Base-by-base conservation (phyloP, 2,113 vertebrate species). In the Rhagologus leucostigma region DNA sequence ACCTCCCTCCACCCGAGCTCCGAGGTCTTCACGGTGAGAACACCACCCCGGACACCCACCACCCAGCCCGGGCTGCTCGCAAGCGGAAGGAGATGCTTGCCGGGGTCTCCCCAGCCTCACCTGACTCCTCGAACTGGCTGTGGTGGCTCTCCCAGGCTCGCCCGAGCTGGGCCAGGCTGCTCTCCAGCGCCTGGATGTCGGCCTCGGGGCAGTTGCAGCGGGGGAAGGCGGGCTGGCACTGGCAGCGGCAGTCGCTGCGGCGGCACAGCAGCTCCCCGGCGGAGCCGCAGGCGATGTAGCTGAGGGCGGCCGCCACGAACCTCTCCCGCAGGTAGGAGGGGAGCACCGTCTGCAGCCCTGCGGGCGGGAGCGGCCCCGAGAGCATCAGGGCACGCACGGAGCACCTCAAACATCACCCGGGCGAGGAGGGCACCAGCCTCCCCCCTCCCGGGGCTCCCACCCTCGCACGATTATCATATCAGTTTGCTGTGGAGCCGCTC, bases 211-310 rank as follows among this genome's bases (percentile, higher is more conserved):
- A 99, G 98, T 99, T 99, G 97, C 99, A 99, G 63, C 98, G 98
- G 32, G 99, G 99, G 94, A 99, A 99, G 63, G 98, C 91, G 7
- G 98, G 69, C 32, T 98, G 98, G 96, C 99, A 99, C 46, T 96
- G 98, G 97, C 99, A 99, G 99, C 98, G 99, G 97, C 99, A 99
- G 98, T 99, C 99, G 10, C 99, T 99, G 89, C 97, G 98, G 90
- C 59, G 99, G 97, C 99, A 99, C 89, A 99, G 87, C 68, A 99
- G 98, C 97, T 99, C 99, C 1, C 99, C 99, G 53, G 99, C 99
- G 0, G 99, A 99, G 98, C 99, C 98, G 94, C 99, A 99, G 2
- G 99, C 99, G 85, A 99, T 99, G 46, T 99, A 99, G 98, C 99
- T 99, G 95, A 99, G 99, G 4, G 99, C 99, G 0, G 99, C 99